Evolutionary conservation across 2,888 invertebrate species (phyloP).

Genomic region (Coelogynopora nodosa): DNA sequence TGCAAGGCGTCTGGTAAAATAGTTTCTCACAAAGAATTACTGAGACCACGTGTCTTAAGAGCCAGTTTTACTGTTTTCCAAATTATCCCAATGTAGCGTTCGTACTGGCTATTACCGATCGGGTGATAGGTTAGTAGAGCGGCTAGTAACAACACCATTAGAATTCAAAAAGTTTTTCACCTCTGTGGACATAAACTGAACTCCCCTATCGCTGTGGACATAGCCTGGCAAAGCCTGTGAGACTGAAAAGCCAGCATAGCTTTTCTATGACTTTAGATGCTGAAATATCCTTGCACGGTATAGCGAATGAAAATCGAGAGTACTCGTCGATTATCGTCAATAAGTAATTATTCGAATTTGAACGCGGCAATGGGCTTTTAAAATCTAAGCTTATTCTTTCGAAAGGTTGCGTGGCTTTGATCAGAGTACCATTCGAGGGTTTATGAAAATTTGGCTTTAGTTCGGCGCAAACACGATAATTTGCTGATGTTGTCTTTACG

Average conservation of each 20-base stretch:
- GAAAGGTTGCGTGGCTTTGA: slow-evolving; percentile 48
- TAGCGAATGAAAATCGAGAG: slow-evolving; percentile 48
- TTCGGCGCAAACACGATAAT: slow-evolving; percentile 43
- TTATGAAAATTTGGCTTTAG: slow-evolving; percentile 42
- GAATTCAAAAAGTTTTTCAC: background rate
- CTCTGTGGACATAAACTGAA: slow-evolving; percentile 17
- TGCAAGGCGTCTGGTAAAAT: slow-evolving; percentile 37
- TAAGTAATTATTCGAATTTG: slow-evolving; percentile 46
- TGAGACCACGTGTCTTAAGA: slow-evolving; percentile 18
- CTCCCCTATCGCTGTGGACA: slow-evolving; percentile 7
- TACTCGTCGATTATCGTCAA: slow-evolving; percentile 49
- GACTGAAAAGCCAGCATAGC: slow-evolving; percentile 45
- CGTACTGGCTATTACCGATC: slow-evolving; percentile 29
- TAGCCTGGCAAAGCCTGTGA: slow-evolving; percentile 44
- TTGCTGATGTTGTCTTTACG: slow-evolving; percentile 8
- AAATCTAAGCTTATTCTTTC: slow-evolving; percentile 49
- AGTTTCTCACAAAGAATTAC: background rate
- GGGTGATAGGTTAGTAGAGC: background rate
- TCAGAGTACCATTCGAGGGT: slow-evolving; percentile 35
- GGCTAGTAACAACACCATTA: background rate
- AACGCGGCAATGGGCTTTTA: slow-evolving; percentile 47
- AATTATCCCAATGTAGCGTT: slow-evolving; percentile 37
- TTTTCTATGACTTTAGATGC: slow-evolving; percentile 42
- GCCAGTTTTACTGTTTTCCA: slow-evolving; percentile 39
- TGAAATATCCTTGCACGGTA: slow-evolving; percentile 46